A percentile compares a stretch with the other conserved stretches of the same genome.
These are phyloP conservation scores for Eulithis prunata DNA, from an alignment of 2,888 invertebrate genomes.

Conservation along the genomic window DNA sequence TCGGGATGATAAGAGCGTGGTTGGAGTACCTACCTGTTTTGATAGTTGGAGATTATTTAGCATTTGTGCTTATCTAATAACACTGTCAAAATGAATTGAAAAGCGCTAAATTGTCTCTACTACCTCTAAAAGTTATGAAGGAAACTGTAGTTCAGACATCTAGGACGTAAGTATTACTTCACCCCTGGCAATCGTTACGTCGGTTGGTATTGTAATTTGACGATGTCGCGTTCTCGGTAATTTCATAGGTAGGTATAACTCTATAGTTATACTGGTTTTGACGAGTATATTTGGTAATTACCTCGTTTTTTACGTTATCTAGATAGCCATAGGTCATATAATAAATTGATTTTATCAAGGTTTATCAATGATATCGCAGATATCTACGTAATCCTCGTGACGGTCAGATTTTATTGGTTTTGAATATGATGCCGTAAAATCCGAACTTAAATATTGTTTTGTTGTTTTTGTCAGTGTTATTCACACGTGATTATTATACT, in stretches of 20 bases:
- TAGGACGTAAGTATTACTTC: too few species aligned
- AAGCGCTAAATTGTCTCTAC: too few species aligned
- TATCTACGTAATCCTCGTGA: neutral
- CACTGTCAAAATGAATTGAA: too few species aligned
- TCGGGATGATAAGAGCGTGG: too few species aligned
- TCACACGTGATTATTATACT: neutral
- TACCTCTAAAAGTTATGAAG: too few species aligned
- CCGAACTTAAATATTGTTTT: neutral
- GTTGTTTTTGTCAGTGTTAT: neutral
- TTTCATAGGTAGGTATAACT: too few species aligned
- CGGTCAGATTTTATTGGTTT: constrained; percentile 9
- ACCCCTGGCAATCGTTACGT: too few species aligned
- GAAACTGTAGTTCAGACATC: too few species aligned
- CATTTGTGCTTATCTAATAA: too few species aligned
- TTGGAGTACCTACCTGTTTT: too few species aligned
- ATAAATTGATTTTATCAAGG: constrained; percentile 7
- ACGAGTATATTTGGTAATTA: constrained; percentile 1
- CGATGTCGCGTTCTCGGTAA: neutral
- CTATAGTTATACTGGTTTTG: neutral
- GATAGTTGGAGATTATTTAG: too few species aligned
- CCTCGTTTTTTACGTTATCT: constrained; percentile 2
- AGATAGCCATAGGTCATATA: constrained; percentile 6
- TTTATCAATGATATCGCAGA: constrained; percentile 9
- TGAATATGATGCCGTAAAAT: constrained; percentile 5
- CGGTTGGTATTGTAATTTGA: neutral